Evolutionary conservation across 35 echinoderm and acorn worm species (phyloP).

Genomic region (Apostichopus californicus): DNA sequence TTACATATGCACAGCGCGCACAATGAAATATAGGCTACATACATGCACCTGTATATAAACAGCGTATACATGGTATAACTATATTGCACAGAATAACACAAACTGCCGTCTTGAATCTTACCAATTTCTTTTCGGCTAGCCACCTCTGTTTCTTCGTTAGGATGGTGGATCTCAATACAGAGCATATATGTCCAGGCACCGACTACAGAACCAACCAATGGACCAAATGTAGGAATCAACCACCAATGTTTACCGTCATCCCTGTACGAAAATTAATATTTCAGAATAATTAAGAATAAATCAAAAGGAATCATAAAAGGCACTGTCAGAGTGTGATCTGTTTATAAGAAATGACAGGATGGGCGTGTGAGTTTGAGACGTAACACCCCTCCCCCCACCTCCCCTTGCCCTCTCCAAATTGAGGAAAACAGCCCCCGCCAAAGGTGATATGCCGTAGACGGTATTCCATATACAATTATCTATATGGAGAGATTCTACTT

Average conservation of each 20-base stretch:
- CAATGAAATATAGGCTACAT: not conserved
- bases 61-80: not conserved
- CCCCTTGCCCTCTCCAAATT: no score
- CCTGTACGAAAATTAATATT: not conserved
- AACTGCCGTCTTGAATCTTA: not conserved
- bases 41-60: not conserved
- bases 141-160: not conserved
- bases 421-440: no score
- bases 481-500: no score
- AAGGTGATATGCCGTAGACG: no score
- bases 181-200: slow-evolving; percentile 7
- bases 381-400: no score
- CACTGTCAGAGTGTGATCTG: no score
- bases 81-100: not conserved
- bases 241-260: not conserved
- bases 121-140: not conserved
- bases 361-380: no score
- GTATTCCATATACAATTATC: no score
- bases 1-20: no score
- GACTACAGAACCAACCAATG: not conserved
- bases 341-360: no score
- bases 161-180: slow-evolving; percentile 13
- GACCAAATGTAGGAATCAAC: slow-evolving; percentile 5
- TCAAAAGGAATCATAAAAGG: no score
- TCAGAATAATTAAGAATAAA: no score